phyloP scores from a whole-genome alignment of 2,113 vertebrate genomes.

The Jaculus jaculus region DNA sequence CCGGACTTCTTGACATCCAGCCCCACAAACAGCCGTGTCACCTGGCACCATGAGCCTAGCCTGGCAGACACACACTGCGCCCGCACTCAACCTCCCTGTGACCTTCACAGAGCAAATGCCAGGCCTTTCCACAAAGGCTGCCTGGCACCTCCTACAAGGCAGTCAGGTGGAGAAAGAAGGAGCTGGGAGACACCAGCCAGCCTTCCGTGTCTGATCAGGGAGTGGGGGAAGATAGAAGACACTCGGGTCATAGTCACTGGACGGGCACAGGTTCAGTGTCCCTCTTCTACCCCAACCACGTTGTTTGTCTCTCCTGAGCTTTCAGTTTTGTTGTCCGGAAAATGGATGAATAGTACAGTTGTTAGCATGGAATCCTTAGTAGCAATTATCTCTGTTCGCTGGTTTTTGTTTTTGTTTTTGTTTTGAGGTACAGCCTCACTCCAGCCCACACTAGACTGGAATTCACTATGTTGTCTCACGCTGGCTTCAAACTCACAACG shows the following conservation, averaged over 20 bases:
- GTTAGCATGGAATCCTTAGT: neutral
- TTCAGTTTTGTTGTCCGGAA: slow-evolving; percentile 12
- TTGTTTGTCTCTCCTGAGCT: neutral
- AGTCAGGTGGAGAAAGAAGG: neutral
- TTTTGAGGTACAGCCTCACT: neutral
- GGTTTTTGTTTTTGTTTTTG: neutral
- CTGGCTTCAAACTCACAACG: too few species aligned
- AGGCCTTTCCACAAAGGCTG: slow-evolving; percentile 50
- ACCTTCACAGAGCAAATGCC: slow-evolving; percentile 73
- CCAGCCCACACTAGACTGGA: too few species aligned
- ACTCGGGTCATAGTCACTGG: neutral
- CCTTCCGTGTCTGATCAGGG: neutral
- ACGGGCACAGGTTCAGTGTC: neutral
- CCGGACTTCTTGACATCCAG: neutral
- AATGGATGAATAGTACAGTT: neutral
- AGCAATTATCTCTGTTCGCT: neutral
- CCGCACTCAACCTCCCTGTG: slow-evolving; percentile 41
- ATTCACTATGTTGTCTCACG: too few species aligned
- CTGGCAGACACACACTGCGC: slow-evolving; percentile 33
- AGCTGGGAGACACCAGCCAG: neutral
- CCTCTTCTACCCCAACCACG: neutral
- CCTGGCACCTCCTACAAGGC: slow-evolving; percentile 15
- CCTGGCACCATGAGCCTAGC: slow-evolving; percentile 11
- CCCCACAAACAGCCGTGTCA: slow-evolving; percentile 21
- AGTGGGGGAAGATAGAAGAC: neutral